These are phyloP conservation scores for Champsocephalus gunnari DNA, from an alignment of 2,797 vertebrate genomes.

Conservation along the genomic window DNA sequence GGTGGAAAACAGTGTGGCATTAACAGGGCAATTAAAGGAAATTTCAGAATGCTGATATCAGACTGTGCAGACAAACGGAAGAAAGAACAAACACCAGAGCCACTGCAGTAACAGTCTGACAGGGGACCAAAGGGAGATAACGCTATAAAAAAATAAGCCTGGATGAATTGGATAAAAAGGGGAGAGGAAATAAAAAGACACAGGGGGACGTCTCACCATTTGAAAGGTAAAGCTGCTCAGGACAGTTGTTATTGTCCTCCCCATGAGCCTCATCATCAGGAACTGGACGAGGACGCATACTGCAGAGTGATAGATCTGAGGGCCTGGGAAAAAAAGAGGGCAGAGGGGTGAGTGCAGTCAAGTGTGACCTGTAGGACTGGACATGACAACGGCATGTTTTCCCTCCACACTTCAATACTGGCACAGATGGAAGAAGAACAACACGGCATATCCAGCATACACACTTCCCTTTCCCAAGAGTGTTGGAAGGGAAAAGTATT, in stretches of 20 bases:
- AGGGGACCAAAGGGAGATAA: constrained; percentile 9
- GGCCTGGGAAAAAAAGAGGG: constrained; percentile 80
- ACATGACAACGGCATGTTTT: constrained; percentile 47
- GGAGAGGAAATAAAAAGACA: constrained; percentile 1
- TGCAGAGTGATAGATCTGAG: constrained; percentile 92
- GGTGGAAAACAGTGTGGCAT: too few species aligned
- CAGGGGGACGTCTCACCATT: constrained; percentile 87
- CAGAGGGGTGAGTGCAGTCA: constrained; percentile 46
- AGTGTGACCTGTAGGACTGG: constrained; percentile 49
- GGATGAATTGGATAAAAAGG: not conserved
- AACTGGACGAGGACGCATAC: constrained; percentile 93
- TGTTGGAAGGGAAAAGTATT: not conserved
- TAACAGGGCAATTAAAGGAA: constrained; percentile 5
- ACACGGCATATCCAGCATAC: constrained; percentile 24
- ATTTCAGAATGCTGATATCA: constrained; percentile 9
- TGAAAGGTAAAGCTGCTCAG: constrained; percentile 93
- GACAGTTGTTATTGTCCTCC: constrained; percentile 92
- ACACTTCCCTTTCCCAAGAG: constrained; percentile 17
- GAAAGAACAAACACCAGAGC: not conserved
- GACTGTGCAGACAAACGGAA: constrained; percentile 12
- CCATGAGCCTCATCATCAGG: constrained; percentile 97
- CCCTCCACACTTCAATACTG: constrained; percentile 30
- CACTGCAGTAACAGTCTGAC: constrained; percentile 32
- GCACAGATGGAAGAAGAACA: constrained; percentile 34
- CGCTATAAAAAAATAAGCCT: constrained; percentile 10